Percentiles rank a stretch among this genome's conserved stretches.
phyloP scores from a whole-genome alignment of 2,888 invertebrate genomes.

The Tethea ocularis region DNA sequence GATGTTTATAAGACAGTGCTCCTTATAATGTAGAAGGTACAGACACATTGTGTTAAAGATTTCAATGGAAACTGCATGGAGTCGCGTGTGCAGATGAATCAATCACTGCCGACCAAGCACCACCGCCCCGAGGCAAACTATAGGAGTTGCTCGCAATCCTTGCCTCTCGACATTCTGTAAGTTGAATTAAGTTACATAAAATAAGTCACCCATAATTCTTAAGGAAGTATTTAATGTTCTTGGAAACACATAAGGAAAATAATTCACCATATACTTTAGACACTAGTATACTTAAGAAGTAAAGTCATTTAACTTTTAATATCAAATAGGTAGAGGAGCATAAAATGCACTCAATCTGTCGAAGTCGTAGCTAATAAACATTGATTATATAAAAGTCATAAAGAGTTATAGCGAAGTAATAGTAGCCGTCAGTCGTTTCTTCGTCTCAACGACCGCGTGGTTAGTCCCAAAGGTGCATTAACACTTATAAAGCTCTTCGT shows the following conservation, averaged over 20 bases:
- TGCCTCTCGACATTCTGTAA: slow-evolving; percentile 82
- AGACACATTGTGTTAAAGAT: slow-evolving; percentile 25
- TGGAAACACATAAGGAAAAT: too few species aligned
- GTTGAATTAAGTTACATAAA: slow-evolving; percentile 31
- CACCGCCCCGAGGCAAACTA: slow-evolving; percentile 72
- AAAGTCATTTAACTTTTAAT: background rate
- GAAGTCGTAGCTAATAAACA: slow-evolving; percentile 3
- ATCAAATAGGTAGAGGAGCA: background rate
- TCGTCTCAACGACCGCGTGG: background rate
- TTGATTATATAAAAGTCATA: slow-evolving; percentile 3
- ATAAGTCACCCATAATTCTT: too few species aligned
- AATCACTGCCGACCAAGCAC: slow-evolving; percentile 62
- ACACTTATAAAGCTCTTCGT: slow-evolving; percentile 2
- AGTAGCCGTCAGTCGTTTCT: background rate
- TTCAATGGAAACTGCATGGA: slow-evolving; percentile 75
- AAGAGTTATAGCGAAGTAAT: slow-evolving; percentile 2
- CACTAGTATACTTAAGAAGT: background rate
- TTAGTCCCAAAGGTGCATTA: slow-evolving; percentile 1
- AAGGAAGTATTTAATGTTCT: too few species aligned
- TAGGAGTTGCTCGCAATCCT: slow-evolving; percentile 77
- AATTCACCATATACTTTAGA: too few species aligned
- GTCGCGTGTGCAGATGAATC: slow-evolving; percentile 73
- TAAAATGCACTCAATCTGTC: background rate
- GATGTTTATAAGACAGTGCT: slow-evolving; percentile 38
- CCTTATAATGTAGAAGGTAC: slow-evolving; percentile 23